Conservation (phyloP, 2,888 invertebrate genomes). For the Eristalis intricaria region DNA sequence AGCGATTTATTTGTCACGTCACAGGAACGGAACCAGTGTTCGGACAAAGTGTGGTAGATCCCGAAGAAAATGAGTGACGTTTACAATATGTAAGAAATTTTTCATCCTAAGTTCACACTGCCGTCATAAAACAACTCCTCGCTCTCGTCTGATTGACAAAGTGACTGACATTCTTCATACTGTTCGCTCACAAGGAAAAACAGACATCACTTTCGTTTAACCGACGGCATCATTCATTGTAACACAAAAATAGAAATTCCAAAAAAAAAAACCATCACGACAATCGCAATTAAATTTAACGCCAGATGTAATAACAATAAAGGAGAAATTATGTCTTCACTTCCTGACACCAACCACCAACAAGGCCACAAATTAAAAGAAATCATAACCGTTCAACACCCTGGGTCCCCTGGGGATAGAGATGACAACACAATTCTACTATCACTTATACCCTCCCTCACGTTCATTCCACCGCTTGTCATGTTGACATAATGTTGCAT, state of each 20-base stretch:
- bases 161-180: no score
- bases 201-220: neutral
- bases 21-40: no score
- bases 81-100: no score
- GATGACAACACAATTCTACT: constrained; percentile 40
- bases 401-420: constrained; percentile 34
- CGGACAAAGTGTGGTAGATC: no score
- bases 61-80: no score
- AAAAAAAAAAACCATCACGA: constrained; percentile 2
- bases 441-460: constrained; percentile 17
- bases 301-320: constrained; percentile 70
- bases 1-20: no score
- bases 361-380: constrained; percentile 58
- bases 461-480: neutral
- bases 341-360: constrained; percentile 53
- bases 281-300: constrained; percentile 63
- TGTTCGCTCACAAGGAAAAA: no score
- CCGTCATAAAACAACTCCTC: no score
- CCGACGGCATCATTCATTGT: constrained; percentile 3
- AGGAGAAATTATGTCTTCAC: constrained; percentile 44
- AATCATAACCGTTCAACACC: constrained; percentile 67
- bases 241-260: neutral
- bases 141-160: no score
- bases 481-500: constrained; percentile 68
- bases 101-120: no score